Conservation (phyloP, 2,888 invertebrate species). For the Pomacea canaliculata region DNA sequence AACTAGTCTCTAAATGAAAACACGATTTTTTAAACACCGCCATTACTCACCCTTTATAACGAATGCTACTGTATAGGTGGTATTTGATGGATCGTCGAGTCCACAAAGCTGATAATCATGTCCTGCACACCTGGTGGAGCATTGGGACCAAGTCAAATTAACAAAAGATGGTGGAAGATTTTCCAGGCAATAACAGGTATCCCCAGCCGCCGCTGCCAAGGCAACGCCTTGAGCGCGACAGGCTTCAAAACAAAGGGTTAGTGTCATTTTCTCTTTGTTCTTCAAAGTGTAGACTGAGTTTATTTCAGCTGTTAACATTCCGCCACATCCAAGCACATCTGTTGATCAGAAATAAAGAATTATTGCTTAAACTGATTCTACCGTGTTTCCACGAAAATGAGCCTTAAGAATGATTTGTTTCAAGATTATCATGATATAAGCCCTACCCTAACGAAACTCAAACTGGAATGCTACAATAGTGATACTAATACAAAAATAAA, state of each 20-base stretch:
- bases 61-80: not conserved
- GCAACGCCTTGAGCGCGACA: conserved; percentile 4
- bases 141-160: conserved; percentile 1
- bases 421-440: too few relatives aligned
- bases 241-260: conserved; percentile 17
- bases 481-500: too few relatives aligned
- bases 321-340: conserved; percentile 18
- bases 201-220: conserved; percentile 8
- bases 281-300: not conserved
- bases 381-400: too few relatives aligned
- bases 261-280: conserved; percentile 1
- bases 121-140: not conserved
- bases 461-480: too few relatives aligned
- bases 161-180: not conserved
- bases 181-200: conserved; percentile 7
- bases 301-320: not conserved
- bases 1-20: too few relatives aligned
- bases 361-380: too few relatives aligned
- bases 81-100: not conserved
- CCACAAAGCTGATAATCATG: conserved; percentile 12
- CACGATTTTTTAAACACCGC: too few relatives aligned
- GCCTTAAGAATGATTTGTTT: too few relatives aligned
- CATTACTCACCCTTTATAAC: conserved; percentile 1
- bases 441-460: too few relatives aligned
- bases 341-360: not conserved